Base-by-base conservation (phyloP, 2,113 vertebrate genomes). In the Empidonax traillii region DNA sequence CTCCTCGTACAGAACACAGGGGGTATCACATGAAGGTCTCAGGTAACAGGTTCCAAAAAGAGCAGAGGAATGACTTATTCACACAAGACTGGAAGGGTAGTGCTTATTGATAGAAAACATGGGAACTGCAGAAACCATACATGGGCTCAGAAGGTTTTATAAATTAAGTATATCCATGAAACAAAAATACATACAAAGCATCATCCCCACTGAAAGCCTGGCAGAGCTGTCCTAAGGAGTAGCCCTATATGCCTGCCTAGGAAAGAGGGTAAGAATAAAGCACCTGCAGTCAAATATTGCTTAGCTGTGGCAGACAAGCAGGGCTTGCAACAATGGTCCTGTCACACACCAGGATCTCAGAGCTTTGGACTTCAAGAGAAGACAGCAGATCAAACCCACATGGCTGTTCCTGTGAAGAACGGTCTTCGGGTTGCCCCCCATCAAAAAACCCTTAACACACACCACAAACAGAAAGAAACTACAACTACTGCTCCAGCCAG, bases 61-160 rank as follows among this genome's bases (percentile, higher is more conserved):
- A 93, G 37, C 7, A 53, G 30, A 91, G 23, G 5, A 82, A 94
- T 69, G 14, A 69, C 39, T 78, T 90, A 71, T 0, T 44, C 79
- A 55, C 49, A 82, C 8, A 71, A 49, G 14, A 73, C 22, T 22
- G 9, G 6, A 88, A 69, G 16, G 11, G 28, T 8, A 13, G 43
- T n/a, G 43, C 65, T 62, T 58, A 58, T 1, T 73, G 39, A 14
- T 43, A 92, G 55, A 79, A 90, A 88, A 37, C 25, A 43, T 0
- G 1, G 20, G 6, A 35, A 41, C 75, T 59, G 27, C 14, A 89
- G 74, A 88, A 76, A 12, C 4, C 41, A 76, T 3, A 33, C 15
- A 7, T 0, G 0, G 41, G 9, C 28, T 61, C 67, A 14, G 22
- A 41, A 35, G 8, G 1, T 58, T 51, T 66, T 41, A 5, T 55